phyloP scores from a whole-genome alignment of 2,888 invertebrate genomes.

The Tanypteryx hageni region DNA sequence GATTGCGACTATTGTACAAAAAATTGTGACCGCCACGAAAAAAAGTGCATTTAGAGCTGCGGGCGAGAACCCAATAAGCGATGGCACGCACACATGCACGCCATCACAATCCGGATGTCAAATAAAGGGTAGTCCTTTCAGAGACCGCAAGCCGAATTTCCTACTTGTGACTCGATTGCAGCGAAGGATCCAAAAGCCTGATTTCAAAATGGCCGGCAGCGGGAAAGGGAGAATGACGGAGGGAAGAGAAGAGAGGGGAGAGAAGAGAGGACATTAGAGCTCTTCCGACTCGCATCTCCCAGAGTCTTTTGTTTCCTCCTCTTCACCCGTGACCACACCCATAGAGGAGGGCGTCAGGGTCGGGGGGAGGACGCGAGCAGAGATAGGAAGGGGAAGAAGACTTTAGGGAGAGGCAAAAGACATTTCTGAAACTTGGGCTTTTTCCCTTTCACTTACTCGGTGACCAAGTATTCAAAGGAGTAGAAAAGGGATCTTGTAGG shows the following conservation, averaged over 20 bases:
- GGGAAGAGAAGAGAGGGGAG: neutral
- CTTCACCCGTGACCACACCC: neutral
- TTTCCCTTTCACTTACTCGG: slow-evolving; percentile 42
- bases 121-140: neutral
- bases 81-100: neutral
- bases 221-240: neutral
- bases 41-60: neutral
- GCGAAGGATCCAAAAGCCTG: slow-evolving; percentile 6
- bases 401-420: neutral
- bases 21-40: neutral
- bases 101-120: slow-evolving; percentile 24
- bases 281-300: neutral
- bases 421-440: slow-evolving; percentile 54
- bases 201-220: neutral
- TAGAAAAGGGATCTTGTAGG: slow-evolving; percentile 25
- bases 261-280: neutral
- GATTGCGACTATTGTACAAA: neutral
- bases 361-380: neutral
- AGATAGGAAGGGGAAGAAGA: neutral
- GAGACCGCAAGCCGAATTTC: neutral
- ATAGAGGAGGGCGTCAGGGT: neutral
- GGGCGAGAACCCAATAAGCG: slow-evolving; percentile 23
- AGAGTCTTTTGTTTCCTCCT: slow-evolving; percentile 22
- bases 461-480: slow-evolving; percentile 23
- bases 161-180: neutral